phyloP scores from a whole-genome alignment of 2,888 invertebrate species.

The Brachylomia viminalis region DNA sequence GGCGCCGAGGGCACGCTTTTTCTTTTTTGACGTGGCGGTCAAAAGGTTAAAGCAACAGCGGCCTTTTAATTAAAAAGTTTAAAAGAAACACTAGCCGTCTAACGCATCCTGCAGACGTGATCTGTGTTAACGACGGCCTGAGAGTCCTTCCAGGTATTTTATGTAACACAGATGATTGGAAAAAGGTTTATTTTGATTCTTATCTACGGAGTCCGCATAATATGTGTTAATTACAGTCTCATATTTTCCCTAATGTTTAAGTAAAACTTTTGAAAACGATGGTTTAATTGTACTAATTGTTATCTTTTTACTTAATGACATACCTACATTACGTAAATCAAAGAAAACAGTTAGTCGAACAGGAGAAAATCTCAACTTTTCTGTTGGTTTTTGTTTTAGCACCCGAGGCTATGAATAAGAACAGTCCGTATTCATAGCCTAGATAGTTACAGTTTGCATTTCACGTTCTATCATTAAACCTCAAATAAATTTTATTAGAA shows the following conservation, averaged over 20 bases:
- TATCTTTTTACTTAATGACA: neutral
- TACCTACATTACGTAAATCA: neutral
- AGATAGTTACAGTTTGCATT: slow-evolving; percentile 54
- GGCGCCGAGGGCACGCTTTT: no score
- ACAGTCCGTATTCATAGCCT: slow-evolving; percentile 23
- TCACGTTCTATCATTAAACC: slow-evolving; percentile 74
- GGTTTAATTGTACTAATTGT: neutral
- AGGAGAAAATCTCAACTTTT: slow-evolving; percentile 25
- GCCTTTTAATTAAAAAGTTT: slow-evolving; percentile 30
- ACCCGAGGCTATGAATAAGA: slow-evolving; percentile 69
- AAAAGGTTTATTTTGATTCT: slow-evolving; percentile 34
- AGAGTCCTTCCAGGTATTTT: slow-evolving; percentile 23
- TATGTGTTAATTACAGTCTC: slow-evolving; percentile 9
- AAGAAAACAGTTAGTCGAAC: neutral
- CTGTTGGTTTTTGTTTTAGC: slow-evolving; percentile 25
- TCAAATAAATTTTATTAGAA: slow-evolving; percentile 70
- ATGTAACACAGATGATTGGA: slow-evolving; percentile 18
- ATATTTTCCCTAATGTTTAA: neutral
- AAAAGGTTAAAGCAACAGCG: slow-evolving; percentile 20
- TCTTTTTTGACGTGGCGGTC: no score
- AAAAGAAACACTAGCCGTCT: slow-evolving; percentile 9
- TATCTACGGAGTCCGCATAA: slow-evolving; percentile 18
- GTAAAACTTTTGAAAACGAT: neutral
- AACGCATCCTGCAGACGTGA: slow-evolving; percentile 26
- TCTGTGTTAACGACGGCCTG: slow-evolving; percentile 18